phyloP scores from a whole-genome alignment of 2,888 invertebrate genomes.

The Mylabris sibirica region DNA sequence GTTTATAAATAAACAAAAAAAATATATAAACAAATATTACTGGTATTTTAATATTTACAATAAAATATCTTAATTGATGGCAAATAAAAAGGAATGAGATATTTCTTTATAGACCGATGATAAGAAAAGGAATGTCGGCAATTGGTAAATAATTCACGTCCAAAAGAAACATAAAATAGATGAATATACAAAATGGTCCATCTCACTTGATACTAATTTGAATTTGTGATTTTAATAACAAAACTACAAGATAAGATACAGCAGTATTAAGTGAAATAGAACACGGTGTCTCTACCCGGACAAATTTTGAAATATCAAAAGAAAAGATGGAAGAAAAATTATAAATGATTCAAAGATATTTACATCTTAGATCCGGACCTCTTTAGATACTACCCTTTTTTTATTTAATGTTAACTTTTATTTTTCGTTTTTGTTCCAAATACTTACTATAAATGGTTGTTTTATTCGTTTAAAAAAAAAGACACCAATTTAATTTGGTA shows the following conservation, averaged over 20 bases:
- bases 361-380: conserved; percentile 9
- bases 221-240: too few species aligned
- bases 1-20: neutral
- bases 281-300: neutral
- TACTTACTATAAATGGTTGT: conserved; percentile 35
- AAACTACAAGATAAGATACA: too few species aligned
- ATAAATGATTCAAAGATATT: conserved; percentile 29
- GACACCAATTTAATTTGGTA: neutral
- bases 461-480: conserved; percentile 26
- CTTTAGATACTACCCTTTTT: neutral
- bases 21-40: neutral
- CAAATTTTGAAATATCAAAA: neutral
- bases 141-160: neutral
- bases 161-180: neutral
- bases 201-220: too few species aligned
- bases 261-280: too few species aligned
- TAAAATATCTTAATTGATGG: neutral
- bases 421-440: conserved; percentile 15
- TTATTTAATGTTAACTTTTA: neutral
- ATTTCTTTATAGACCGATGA: neutral
- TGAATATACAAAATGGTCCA: neutral
- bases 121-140: neutral
- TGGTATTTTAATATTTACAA: neutral
- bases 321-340: neutral
- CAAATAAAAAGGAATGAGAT: neutral